Evolutionary conservation across 2,113 vertebrate species (phyloP), one percentile per base, ranked within the genome.

Genomic region (Stomatorhinus ivindoensis): DNA sequence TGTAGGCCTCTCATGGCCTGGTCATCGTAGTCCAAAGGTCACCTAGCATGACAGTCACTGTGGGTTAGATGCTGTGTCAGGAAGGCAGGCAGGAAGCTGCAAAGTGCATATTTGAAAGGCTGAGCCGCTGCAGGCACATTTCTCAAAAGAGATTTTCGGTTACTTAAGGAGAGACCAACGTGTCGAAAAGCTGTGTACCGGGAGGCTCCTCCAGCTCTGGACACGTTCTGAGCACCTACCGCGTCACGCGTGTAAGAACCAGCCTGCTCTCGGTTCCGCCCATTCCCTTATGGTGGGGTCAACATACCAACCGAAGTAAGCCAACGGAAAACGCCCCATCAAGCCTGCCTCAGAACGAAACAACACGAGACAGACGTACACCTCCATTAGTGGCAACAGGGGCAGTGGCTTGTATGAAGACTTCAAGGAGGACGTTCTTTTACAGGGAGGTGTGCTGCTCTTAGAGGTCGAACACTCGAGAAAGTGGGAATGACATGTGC

Each of bases 1-100:
- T 89, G 24, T 47, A 58, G 48, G 51, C 8, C 39, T 39, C 47
- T 31, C 24, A 27, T 31, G 73, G 73, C 51, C 17, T 13, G 11
- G 48, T 15, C 58, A 31, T 55, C 10, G 58, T n/a, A 17, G 50
- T 31, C 51, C 80, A 84, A 39, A 39, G 88, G 82, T n/a, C 39
- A 24, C 51, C 83, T 58, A 35, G 27, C 21, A 89, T 89, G 80
- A 84, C 47, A 47, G 8, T 85, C 83, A 9, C 24, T 31, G 8
- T 61, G 69, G n/a, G 1, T 89, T 83, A 44, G 39, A 89, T 10
- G 31, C 27, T 3, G 3, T 85, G 17, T 61, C 39, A 47, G 51
- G 55, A 61, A 84, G 88, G 50, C 53, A 46, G 58, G n/a, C 51
- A 89, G 88, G 80, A 89, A 65, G 51, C 51, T 31, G 47, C 69